These are phyloP conservation scores for Chalcosyrphus nemorum DNA, from an alignment of 2,888 invertebrate species.

Conservation along the genomic window DNA sequence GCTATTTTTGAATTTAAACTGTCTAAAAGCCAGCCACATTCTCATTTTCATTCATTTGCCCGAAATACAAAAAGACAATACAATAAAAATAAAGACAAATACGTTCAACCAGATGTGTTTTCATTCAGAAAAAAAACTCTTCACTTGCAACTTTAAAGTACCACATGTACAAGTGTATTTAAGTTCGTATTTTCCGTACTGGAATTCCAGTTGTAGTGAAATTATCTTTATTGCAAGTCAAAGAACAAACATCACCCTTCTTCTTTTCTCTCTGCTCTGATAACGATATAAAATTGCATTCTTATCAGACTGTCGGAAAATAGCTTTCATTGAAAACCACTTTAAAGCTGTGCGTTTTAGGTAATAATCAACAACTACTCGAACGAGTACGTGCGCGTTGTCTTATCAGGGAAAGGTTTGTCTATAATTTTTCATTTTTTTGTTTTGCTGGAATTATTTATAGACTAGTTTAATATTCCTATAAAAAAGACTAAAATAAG, in stretches of 20 bases:
- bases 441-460: conserved; percentile 42
- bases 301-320: neutral
- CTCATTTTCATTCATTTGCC: neutral
- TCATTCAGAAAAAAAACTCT: neutral
- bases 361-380: neutral
- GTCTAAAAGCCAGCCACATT: neutral
- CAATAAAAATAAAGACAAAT: conserved; percentile 9
- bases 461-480: conserved; percentile 48
- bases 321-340: neutral
- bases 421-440: neutral
- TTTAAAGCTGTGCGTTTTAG: neutral
- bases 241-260: neutral
- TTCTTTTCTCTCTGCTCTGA: neutral
- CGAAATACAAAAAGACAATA: conserved; percentile 21
- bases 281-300: conserved; percentile 6
- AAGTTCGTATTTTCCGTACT: neutral
- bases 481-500: conserved; percentile 47
- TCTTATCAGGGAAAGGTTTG: conserved; percentile 34
- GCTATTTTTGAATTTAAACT: conserved; percentile 32
- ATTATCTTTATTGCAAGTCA: neutral
- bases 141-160: neutral
- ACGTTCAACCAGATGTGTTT: neutral
- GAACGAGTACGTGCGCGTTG: neutral
- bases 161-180: neutral
- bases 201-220: neutral